Conservation (phyloP, 2,797 vertebrate genomes). For the Phrynocephalus forsythii region DNA sequence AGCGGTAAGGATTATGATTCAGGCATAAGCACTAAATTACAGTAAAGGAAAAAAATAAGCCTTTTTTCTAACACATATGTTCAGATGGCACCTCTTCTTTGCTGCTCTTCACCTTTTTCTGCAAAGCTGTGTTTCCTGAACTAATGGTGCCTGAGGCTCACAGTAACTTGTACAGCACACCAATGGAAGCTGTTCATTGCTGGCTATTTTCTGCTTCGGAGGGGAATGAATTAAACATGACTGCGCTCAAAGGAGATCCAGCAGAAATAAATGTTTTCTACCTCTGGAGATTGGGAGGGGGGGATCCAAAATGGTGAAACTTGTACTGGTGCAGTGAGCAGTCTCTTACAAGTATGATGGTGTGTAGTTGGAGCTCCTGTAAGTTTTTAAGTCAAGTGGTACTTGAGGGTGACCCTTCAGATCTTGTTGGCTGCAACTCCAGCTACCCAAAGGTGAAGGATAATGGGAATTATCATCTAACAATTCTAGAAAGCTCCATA, state of each 20-base stretch:
- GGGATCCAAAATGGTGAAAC: too few relatives aligned
- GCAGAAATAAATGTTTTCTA: not conserved
- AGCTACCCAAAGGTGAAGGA: not conserved
- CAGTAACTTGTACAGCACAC: not conserved
- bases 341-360: not conserved
- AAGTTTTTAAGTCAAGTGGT: not conserved
- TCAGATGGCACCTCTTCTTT: not conserved
- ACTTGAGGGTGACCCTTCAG: not conserved
- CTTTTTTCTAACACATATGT: not conserved
- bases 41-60: not conserved
- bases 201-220: too few relatives aligned
- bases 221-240: not conserved
- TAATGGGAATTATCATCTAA: not conserved
- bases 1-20: not conserved
- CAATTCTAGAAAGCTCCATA: not conserved
- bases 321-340: not conserved
- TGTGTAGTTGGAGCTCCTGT: not conserved
- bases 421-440: not conserved
- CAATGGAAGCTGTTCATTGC: not conserved
- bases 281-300: too few relatives aligned
- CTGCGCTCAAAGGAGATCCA: not conserved
- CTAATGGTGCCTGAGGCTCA: not conserved
- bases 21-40: not conserved
- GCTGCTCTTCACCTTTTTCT: too few relatives aligned
- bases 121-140: not conserved